Conservation (phyloP, 1,140 invertebrate species). For the Leptinotarsa lineolata region DNA sequence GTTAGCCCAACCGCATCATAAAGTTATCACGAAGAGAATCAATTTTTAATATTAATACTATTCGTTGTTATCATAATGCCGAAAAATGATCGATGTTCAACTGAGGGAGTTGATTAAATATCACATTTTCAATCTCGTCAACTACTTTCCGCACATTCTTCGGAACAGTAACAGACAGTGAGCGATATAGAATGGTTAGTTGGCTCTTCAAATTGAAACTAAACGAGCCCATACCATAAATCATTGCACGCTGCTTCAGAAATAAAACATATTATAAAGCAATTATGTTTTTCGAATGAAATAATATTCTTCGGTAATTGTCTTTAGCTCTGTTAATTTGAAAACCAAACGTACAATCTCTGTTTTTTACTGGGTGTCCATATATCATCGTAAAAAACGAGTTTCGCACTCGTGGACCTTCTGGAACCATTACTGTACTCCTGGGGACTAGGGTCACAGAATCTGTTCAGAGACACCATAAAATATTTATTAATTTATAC, state of each 20-base stretch:
- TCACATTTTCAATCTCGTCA: too few species aligned
- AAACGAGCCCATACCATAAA: slow-evolving; percentile 30
- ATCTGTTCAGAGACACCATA: too few species aligned
- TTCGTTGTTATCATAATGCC: too few species aligned
- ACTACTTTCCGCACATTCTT: too few species aligned
- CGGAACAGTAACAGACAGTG: too few species aligned
- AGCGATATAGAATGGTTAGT: background rate
- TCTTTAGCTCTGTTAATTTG: slow-evolving; percentile 36
- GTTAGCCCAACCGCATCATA: too few species aligned
- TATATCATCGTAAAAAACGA: slow-evolving; percentile 30
- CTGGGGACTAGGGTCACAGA: background rate
- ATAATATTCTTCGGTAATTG: slow-evolving; percentile 41
- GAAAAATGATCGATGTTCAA: too few species aligned
- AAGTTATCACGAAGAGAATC: too few species aligned
- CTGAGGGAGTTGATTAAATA: too few species aligned
- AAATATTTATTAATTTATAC: too few species aligned
- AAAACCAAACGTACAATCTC: slow-evolving; percentile 35
- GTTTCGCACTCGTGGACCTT: background rate
- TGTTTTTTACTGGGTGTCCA: slow-evolving; percentile 15
- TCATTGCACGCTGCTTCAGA: slow-evolving; percentile 32
- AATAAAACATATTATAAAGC: slow-evolving; percentile 42
- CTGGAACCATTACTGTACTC: background rate
- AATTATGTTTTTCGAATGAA: slow-evolving; percentile 43
- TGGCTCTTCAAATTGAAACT: background rate
- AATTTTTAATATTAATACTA: too few species aligned